Base-by-base conservation (phyloP, 2,797 vertebrate genomes). In the Dipus sagitta region DNA sequence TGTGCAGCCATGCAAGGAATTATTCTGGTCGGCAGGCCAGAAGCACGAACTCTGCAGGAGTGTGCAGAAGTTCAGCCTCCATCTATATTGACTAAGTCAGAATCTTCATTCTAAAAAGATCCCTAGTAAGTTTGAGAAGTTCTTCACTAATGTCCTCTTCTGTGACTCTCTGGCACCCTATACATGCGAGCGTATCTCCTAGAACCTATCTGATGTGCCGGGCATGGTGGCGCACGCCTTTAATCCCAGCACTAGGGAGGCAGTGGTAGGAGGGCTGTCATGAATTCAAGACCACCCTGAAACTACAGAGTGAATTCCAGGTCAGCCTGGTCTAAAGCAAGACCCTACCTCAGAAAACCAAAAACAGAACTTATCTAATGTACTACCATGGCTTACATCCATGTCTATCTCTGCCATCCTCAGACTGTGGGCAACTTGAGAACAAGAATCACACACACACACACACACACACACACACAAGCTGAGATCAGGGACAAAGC, bases 71-170 rank as follows among this genome's bases (percentile, higher is more conserved):
- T 54, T 72, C 79, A 32, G 17, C 17, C 13, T 70, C n/a, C 60
- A 26, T n/a, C 54, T 17, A 38, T 9, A 78, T 7, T 86, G 54
- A 70, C 17, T 38, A 54, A 67, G 70, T 68, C 70, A 78, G 20
- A 87, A 42, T 62, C 64, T 68, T 54, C 32, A 60, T 30, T 62
- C 82, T 20, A 77, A 8, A 5, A 30, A 84, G 52, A 62, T n/a
- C 38, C 11, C 18, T 26, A 9, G 30, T 4, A 79, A 47, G 60
- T 78, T 32, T 72, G 42, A 77, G 34, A 90, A 42, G 24, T 34
- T 87, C 65, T 60, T 58, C 30, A 75, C 60, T 86, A 70, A 80
- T 4, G 28, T 47, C 88, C 80, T 92, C 86, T 24, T 74, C 68
- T n/a, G 9, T 28, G n/a, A 75, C n/a, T 34, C 58, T 32, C 77